Evolutionary conservation across 2,888 invertebrate genomes (phyloP).

Genomic region (Xestia xanthographa): DNA sequence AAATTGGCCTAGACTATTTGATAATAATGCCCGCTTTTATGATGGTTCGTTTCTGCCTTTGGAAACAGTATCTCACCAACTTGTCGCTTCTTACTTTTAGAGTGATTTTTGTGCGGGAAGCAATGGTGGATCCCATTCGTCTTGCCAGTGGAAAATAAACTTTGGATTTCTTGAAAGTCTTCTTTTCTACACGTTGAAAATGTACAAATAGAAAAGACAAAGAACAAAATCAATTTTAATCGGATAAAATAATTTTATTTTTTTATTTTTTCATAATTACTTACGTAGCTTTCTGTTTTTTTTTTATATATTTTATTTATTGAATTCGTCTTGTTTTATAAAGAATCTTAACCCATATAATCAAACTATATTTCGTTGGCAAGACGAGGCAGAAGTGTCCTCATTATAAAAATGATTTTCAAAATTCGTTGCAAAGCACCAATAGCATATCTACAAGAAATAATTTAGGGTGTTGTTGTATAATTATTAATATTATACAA

Average conservation of each 20-base stretch:
- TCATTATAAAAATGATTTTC: not conserved
- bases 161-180: not conserved
- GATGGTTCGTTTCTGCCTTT: conserved; percentile 8
- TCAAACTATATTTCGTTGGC: not conserved
- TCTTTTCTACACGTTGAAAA: not conserved
- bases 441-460: conserved; percentile 61
- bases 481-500: conserved; percentile 65
- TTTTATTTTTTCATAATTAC: not conserved
- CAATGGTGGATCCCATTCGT: conserved; percentile 24
- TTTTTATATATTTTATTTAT: not conserved
- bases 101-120: conserved; percentile 27
- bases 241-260: too few relatives aligned
- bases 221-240: not conserved
- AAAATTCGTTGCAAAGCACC: conserved; percentile 73
- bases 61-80: conserved; percentile 12
- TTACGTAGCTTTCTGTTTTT: not conserved
- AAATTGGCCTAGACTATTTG: not conserved
- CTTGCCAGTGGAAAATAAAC: not conserved
- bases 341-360: not conserved
- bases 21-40: conserved; percentile 9
- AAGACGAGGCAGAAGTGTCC: conserved; percentile 6
- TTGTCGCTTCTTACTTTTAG: conserved; percentile 39
- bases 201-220: not conserved
- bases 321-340: not conserved
- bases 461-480: conserved; percentile 72